Percentiles rank a stretch among this genome's conserved stretches.
Evolutionary conservation across 2,797 vertebrate species (phyloP).

Genomic region (Jordanella pulchra): DNA sequence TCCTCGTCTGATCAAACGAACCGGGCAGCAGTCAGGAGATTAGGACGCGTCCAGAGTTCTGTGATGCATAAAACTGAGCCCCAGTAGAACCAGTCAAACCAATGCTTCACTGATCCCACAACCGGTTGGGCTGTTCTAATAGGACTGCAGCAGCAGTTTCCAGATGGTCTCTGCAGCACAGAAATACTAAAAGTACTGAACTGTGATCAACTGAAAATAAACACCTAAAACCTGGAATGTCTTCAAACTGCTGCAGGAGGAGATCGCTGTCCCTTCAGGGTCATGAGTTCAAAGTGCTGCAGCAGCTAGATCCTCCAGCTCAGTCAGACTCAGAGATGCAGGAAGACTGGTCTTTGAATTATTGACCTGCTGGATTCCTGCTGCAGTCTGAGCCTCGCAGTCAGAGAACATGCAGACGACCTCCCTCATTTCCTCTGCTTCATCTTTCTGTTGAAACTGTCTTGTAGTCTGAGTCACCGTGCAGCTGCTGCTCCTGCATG

Average conservation of each 20-base stretch:
- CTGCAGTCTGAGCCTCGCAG: background rate
- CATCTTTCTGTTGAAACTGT: constrained; percentile 31
- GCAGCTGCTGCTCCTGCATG: constrained; percentile 37
- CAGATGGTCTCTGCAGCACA: too few relatives aligned
- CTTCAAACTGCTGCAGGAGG: too few relatives aligned
- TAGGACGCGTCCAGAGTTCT: background rate
- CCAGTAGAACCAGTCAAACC: background rate
- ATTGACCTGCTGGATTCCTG: too few relatives aligned
- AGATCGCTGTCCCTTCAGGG: too few relatives aligned
- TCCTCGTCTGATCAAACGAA: constrained; percentile 2
- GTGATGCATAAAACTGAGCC: background rate
- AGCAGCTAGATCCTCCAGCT: too few relatives aligned
- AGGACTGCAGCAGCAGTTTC: background rate
- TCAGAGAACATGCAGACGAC: constrained; percentile 37
- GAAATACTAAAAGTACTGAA: too few relatives aligned
- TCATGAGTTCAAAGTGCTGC: too few relatives aligned
- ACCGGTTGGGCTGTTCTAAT: too few relatives aligned
- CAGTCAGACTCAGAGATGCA: background rate
- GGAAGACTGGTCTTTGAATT: too few relatives aligned
- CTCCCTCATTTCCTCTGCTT: constrained; percentile 10
- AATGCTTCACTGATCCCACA: background rate
- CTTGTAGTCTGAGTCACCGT: constrained; percentile 23
- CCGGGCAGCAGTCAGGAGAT: background rate
- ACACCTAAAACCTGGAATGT: background rate
- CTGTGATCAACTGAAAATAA: background rate